Percentiles rank a stretch among this genome's conserved stretches.
Conservation (phyloP, 2,113 vertebrate genomes). For the Platichthys stellatus region DNA sequence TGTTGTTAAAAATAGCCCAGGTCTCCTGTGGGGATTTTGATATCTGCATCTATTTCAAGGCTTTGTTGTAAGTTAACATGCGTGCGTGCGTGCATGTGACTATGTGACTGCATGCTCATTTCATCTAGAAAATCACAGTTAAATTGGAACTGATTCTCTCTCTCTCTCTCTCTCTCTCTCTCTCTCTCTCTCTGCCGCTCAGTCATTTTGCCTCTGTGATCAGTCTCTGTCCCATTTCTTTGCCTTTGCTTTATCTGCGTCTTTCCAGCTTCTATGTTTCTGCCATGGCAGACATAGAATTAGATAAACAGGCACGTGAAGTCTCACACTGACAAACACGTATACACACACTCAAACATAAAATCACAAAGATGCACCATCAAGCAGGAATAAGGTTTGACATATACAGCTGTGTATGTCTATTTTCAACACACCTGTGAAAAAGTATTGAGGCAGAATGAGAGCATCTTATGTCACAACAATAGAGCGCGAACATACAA, state of each 20-base stretch:
- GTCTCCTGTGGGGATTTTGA: slow-evolving; percentile 72
- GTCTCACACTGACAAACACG: slow-evolving; percentile 1
- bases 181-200: not conserved
- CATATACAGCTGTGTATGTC: slow-evolving; percentile 43
- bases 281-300: slow-evolving; percentile 29
- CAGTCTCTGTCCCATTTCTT: slow-evolving; percentile 23
- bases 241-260: slow-evolving; percentile 39
- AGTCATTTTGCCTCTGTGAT: slow-evolving; percentile 36
- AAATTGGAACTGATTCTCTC: slow-evolving; percentile 24
- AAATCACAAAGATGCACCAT: slow-evolving; percentile 16
- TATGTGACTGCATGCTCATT: slow-evolving; percentile 30
- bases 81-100: not conserved
- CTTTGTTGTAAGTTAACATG: slow-evolving; percentile 67
- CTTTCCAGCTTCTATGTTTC: slow-evolving; percentile 52
- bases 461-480: slow-evolving; percentile 9
- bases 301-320: slow-evolving; percentile 37
- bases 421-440: slow-evolving; percentile 55
- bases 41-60: slow-evolving; percentile 78
- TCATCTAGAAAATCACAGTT: slow-evolving; percentile 17
- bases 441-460: slow-evolving; percentile 30
- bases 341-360: not conserved
- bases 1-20: slow-evolving; percentile 76
- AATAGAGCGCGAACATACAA: slow-evolving; percentile 10
- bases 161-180: not conserved
- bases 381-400: slow-evolving; percentile 24